Evolutionary conservation across 1,140 invertebrate species (phyloP).

Genomic region (Lamellibrachia luymesi): DNA sequence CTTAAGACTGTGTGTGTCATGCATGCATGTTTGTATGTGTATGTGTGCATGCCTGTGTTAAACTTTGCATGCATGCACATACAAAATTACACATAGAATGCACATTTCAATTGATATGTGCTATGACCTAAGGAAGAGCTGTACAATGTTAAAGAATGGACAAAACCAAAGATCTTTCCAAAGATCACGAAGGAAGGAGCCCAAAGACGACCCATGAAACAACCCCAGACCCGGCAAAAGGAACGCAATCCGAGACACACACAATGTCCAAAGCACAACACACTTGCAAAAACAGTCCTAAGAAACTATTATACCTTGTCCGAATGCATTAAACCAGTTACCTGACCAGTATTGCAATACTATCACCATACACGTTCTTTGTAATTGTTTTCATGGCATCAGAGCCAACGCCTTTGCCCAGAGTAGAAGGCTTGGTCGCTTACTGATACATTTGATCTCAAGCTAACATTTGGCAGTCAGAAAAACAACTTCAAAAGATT

Average conservation of each 20-base stretch:
- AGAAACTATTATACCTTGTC: background rate
- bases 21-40: no score
- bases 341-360: background rate
- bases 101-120: no score
- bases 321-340: background rate
- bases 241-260: background rate
- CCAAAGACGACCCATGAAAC: no score
- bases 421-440: background rate
- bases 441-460: background rate
- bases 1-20: no score
- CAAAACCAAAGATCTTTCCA: no score
- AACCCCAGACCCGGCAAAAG: no score
- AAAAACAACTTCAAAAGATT: background rate
- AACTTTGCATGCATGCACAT: no score
- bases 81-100: no score
- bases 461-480: background rate
- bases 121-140: no score
- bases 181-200: no score
- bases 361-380: background rate
- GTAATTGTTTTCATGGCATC: background rate
- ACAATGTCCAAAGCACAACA: background rate
- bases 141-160: no score
- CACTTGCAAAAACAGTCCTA: background rate
- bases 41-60: no score
- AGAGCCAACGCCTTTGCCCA: background rate